Percentiles rank a stretch among this genome's conserved stretches.
These are phyloP conservation scores for Rhingia campestris DNA, from an alignment of 2,888 invertebrate species.

Conservation along the genomic window DNA sequence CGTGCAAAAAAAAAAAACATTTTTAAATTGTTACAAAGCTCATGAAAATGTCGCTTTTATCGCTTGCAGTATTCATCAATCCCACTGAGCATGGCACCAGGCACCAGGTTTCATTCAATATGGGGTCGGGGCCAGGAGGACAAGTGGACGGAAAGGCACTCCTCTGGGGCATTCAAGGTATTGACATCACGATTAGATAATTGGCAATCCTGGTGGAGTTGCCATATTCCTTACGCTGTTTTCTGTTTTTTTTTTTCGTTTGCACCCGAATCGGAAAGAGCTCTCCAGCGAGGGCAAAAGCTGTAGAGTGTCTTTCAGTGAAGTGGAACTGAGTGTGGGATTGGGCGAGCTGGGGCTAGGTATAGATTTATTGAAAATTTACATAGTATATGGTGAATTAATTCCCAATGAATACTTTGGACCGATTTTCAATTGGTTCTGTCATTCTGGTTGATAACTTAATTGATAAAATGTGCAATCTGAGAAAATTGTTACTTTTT, in stretches of 20 bases:
- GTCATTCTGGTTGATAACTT: slow-evolving; percentile 9
- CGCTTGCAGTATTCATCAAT: slow-evolving; percentile 71
- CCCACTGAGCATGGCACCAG: slow-evolving; percentile 29
- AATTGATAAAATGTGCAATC: slow-evolving; percentile 1
- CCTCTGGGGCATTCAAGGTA: slow-evolving; percentile 63
- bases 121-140: slow-evolving; percentile 11
- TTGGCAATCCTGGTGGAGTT: slow-evolving; percentile 67
- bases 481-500: neutral
- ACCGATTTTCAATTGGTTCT: slow-evolving; percentile 20
- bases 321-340: slow-evolving; percentile 7
- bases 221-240: slow-evolving; percentile 54
- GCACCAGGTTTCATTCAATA: slow-evolving; percentile 12
- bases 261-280: slow-evolving; percentile 38
- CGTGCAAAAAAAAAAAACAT: slow-evolving; percentile 45
- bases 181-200: slow-evolving; percentile 71
- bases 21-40: slow-evolving; percentile 69
- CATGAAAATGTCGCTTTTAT: slow-evolving; percentile 71
- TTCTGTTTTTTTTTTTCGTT: slow-evolving; percentile 9
- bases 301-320: slow-evolving; percentile 56
- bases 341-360: slow-evolving; percentile 16
- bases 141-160: slow-evolving; percentile 49
- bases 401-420: slow-evolving; percentile 32
- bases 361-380: slow-evolving; percentile 60
- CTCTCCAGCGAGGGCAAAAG: slow-evolving; percentile 32
- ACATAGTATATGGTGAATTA: slow-evolving; percentile 48